Evolutionary conservation across 2,888 invertebrate genomes (phyloP), one percentile per base, ranked within the genome.

Genomic region (Steinernema carpocapsae): DNA sequence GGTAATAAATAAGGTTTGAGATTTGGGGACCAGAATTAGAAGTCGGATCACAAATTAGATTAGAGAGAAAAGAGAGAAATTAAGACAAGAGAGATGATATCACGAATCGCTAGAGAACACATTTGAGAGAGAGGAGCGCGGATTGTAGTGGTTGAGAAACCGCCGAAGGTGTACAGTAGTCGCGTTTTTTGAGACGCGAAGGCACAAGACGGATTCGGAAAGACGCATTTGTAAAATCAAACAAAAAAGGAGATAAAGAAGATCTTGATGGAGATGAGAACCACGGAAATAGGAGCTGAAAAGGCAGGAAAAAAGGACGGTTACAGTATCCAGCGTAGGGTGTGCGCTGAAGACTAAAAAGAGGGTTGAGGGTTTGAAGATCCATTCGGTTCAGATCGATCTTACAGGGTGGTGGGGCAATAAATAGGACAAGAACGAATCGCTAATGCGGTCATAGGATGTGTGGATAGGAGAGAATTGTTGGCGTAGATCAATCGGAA

Each of bases 171-270:
- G 32, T 32, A 32, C 29, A 32, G 64, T 29, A 64, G 32, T 32
- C 32, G 48, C 17, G 48, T 19, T 3, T 2, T 6, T 37, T 37
- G n/a, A 37, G 37, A 37, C 37, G 32, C 32, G 37, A 64, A 64
- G 64, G 64, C 64, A 64, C 64, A n/a, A 26, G 29, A 64, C 64
- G 64, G 64, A 64, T 64, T 64, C 64, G 64, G 64, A 64, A 64
- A 64, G 64, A 64, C 64, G 64, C 64, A 26, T 2, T 37, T 37
- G 3, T 37, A 10, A 6, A 37, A 37, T 7, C 48, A 14, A 48
- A 52, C 6, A 6, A 6, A 32, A 6, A 17, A 64, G 29, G 1
- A 6, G n/a, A 64, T 1, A 4, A 4, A 32, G 37, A 64, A 64
- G 64, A 64, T 64, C 64, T 64, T 64, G 64, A 64, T 32, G 64